A percentile compares a stretch with the other conserved stretches of the same genome.
Conservation (phyloP, 2,113 vertebrate genomes). For the Rhynchomys soricoides region DNA sequence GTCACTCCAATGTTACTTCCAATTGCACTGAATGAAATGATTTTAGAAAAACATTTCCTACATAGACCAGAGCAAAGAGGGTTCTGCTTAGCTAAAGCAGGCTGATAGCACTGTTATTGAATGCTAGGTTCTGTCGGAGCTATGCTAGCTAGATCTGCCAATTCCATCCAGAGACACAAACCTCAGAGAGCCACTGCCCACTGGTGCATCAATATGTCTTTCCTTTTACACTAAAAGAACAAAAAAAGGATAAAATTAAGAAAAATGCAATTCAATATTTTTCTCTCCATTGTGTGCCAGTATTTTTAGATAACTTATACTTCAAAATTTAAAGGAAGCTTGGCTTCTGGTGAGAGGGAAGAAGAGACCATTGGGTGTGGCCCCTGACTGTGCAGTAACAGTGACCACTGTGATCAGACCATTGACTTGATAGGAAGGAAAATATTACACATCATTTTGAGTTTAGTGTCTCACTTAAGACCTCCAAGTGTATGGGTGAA, state of each 20-base stretch:
- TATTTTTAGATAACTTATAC: not conserved
- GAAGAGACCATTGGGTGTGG: not conserved
- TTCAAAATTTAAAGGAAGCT: not conserved
- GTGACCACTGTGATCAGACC: not conserved
- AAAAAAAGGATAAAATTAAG: not conserved
- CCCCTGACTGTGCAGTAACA: not conserved
- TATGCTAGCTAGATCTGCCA: not conserved
- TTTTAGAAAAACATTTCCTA: constrained; percentile 24
- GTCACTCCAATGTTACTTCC: not conserved
- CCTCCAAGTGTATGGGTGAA: not conserved
- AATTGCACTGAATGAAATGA: constrained; percentile 35
- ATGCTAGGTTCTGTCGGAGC: not conserved
- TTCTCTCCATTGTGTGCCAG: not conserved
- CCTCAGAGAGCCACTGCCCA: rapidly evolving
- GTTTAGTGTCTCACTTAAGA: not conserved
- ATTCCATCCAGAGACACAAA: not conserved
- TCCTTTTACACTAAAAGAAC: not conserved
- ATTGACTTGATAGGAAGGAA: not conserved
- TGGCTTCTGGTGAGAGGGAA: not conserved
- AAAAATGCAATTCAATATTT: not conserved
- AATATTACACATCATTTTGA: not conserved
- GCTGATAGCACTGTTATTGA: not conserved
- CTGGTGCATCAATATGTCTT: not conserved
- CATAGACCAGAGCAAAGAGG: not conserved
- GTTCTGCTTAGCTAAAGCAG: constrained; percentile 2